These are phyloP conservation scores for Phoxinus phoxinus DNA, from an alignment of 2,113 vertebrate species.

Conservation along the genomic window DNA sequence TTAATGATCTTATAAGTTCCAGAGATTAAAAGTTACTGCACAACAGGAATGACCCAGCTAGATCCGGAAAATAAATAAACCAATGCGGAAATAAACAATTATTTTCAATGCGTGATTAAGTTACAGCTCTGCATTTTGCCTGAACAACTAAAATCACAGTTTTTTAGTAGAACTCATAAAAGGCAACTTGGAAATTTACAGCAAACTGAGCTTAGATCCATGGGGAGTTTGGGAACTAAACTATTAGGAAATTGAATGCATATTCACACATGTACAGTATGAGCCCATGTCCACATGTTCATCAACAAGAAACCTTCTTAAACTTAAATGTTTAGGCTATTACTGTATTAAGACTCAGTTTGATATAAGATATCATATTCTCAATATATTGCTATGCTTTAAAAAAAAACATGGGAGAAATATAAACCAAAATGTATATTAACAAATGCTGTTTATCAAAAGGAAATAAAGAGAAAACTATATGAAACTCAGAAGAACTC, in stretches of 20 bases:
- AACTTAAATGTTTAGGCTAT: no score
- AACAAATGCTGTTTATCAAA: background rate
- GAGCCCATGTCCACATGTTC: background rate
- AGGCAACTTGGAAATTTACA: background rate
- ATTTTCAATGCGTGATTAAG: background rate
- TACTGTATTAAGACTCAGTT: background rate
- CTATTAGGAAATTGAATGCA: background rate
- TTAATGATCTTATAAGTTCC: no score
- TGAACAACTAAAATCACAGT: background rate
- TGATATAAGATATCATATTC: background rate
- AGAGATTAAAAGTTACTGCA: background rate
- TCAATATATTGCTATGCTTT: background rate
- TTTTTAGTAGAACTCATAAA: background rate
- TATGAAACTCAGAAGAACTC: background rate
- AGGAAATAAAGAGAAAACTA: background rate
- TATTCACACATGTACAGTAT: background rate
- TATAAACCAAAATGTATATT: no score
- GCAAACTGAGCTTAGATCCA: background rate
- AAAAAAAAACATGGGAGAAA: no score
- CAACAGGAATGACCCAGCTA: background rate
- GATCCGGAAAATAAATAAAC: no score
- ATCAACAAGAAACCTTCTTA: no score
- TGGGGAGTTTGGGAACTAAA: background rate
- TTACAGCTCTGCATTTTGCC: background rate
- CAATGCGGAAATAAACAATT: no score